phyloP scores from a whole-genome alignment of 2,797 vertebrate genomes.

The Carcharodon carcharias region DNA sequence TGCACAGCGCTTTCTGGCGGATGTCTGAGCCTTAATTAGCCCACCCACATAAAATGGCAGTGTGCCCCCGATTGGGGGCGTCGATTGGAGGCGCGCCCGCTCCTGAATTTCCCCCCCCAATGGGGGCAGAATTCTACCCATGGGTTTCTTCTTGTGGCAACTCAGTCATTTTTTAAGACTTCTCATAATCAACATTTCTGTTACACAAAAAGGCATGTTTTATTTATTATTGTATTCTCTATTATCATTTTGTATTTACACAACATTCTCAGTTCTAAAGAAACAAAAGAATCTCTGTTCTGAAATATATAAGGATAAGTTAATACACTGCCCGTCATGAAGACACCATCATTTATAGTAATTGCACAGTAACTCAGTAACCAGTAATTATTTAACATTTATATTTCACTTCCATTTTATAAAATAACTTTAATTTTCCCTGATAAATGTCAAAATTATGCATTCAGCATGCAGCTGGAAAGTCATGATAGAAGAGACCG shows the following conservation, averaged over 20 bases:
- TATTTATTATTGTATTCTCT: background rate
- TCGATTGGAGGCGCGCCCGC: too few species aligned
- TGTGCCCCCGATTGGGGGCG: too few species aligned
- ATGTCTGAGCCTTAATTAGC: too few species aligned
- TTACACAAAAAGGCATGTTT: background rate
- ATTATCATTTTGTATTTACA: background rate
- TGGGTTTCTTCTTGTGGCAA: background rate
- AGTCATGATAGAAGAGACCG: background rate
- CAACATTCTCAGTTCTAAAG: background rate
- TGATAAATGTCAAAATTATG: background rate
- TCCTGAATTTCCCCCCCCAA: too few species aligned
- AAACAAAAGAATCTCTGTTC: background rate
- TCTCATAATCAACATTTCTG: background rate
- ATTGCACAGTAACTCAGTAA: background rate
- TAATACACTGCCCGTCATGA: background rate
- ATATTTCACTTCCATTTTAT: background rate
- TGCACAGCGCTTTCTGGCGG: too few species aligned
- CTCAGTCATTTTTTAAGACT: background rate
- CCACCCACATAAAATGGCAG: too few species aligned
- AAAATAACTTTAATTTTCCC: background rate
- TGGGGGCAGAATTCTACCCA: background rate
- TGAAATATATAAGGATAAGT: background rate
- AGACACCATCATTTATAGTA: background rate
- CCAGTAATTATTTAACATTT: constrained; percentile 23
- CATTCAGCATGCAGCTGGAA: background rate